These are phyloP conservation scores for Myzus persicae DNA, from an alignment of 1,140 invertebrate genomes.

Conservation along the genomic window DNA sequence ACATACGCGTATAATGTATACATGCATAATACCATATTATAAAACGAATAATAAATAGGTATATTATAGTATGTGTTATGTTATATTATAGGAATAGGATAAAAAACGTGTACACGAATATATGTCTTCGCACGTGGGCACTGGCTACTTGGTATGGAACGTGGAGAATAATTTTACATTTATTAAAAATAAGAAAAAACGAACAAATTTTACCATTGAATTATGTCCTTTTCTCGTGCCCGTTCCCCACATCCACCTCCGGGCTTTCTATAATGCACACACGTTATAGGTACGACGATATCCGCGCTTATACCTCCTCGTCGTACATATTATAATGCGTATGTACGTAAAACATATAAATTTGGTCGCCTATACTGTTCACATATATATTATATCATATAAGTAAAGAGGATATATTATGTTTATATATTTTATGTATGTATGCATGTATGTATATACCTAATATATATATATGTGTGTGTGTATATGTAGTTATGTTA, in stretches of 20 bases:
- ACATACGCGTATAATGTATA: not conserved
- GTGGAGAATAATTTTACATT: slow-evolving; percentile 42
- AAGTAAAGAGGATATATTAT: slow-evolving; percentile 2
- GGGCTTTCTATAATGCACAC: not conserved
- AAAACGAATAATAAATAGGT: not conserved
- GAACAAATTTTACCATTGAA: slow-evolving; percentile 21
- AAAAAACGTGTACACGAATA: not conserved
- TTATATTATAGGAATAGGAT: not conserved
- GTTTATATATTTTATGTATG: not conserved
- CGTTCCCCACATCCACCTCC: not conserved
- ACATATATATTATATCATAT: not conserved
- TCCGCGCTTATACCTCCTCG: not conserved
- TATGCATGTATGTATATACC: not conserved
- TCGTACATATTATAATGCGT: not conserved
- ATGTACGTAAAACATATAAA: slow-evolving; percentile 17
- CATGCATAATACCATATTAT: not conserved
- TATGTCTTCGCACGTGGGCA: slow-evolving; percentile 31
- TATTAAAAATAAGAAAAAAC: slow-evolving; percentile 11
- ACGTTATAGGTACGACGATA: not conserved
- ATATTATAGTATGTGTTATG: too few relatives aligned
- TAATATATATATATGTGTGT: too few relatives aligned
- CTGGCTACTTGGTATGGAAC: not conserved
- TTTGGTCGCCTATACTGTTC: slow-evolving; percentile 12
- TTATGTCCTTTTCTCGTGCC: slow-evolving; percentile 6
- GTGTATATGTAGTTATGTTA: not conserved